Conservation (phyloP, 1,140 invertebrate species). For the Orussus abietinus region DNA sequence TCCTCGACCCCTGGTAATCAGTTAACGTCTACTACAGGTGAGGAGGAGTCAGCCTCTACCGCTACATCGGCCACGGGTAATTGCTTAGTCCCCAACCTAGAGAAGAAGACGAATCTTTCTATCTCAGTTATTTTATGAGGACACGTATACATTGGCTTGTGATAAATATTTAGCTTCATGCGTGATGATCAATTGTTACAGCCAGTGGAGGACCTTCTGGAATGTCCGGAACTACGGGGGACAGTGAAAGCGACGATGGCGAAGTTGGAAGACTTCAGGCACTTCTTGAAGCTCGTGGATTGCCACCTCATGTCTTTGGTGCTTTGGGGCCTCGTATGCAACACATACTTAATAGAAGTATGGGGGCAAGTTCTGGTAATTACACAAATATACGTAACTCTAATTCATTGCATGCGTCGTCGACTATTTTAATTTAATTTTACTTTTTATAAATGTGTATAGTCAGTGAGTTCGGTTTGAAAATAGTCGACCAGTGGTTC, state of each 20-base stretch:
- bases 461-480: no score
- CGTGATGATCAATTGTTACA: no score
- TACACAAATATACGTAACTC: neutral
- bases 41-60: constrained; percentile 41
- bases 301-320: constrained; percentile 93
- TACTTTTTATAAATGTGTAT: no score
- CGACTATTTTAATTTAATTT: no score
- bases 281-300: constrained; percentile 85
- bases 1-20: constrained; percentile 36
- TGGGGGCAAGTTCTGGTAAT: constrained; percentile 78
- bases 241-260: constrained; percentile 72
- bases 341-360: constrained; percentile 90
- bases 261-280: constrained; percentile 87
- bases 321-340: constrained; percentile 95
- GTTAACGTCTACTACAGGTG: constrained; percentile 34
- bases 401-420: no score
- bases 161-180: no score
- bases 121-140: no score
- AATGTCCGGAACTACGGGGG: constrained; percentile 43
- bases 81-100: neutral
- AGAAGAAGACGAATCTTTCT: no score
- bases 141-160: no score
- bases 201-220: constrained; percentile 47
- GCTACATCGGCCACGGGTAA: constrained; percentile 39
- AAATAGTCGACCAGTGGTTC: no score